Evolutionary conservation across 2,888 invertebrate genomes (phyloP), one percentile per base, ranked within the genome.

Genomic region (Desoria tigrina): DNA sequence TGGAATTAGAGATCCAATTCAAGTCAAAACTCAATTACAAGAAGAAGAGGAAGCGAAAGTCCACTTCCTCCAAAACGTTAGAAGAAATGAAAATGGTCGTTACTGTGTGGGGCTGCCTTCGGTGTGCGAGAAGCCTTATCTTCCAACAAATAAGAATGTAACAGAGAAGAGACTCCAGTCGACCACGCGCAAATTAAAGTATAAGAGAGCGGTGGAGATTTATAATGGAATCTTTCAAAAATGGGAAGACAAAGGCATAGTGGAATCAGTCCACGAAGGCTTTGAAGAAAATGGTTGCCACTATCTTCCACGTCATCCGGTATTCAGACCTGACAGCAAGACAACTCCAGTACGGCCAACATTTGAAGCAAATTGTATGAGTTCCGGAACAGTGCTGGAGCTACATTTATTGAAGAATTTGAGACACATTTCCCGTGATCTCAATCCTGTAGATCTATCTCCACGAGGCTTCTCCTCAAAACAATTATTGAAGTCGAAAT

Each of bases 361-460:
- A 32, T 76, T 76, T 64, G 74, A 75, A 50, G 73, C 74, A 1
- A 70, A 68, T 23, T 66, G 69, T n/a, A 68, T 68, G 42, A n/a
- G n/a, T n/a, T n/a, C n/a, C n/a, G n/a, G n/a, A n/a, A n/a, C n/a
- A n/a, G n/a, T n/a, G n/a, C n/a, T n/a, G n/a, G n/a, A n/a, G n/a
- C n/a, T n/a, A n/a, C n/a, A n/a, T n/a, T n/a, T n/a, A n/a, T n/a
- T n/a, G n/a, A n/a, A n/a, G n/a, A n/a, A n/a, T n/a, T n/a, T n/a
- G n/a, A n/a, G n/a, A n/a, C n/a, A n/a, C n/a, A n/a, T n/a, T n/a
- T n/a, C n/a, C n/a, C n/a, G n/a, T n/a, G n/a, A n/a, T n/a, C n/a
- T n/a, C n/a, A n/a, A n/a, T n/a, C n/a, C n/a, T n/a, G n/a, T n/a
- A n/a, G n/a, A n/a, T n/a, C n/a, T n/a, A n/a, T n/a, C n/a, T n/a